Percentiles rank a stretch among this genome's conserved stretches.
These are phyloP conservation scores for Austrofundulus limnaeus DNA, from an alignment of 2,113 vertebrate genomes.

Conservation along the genomic window DNA sequence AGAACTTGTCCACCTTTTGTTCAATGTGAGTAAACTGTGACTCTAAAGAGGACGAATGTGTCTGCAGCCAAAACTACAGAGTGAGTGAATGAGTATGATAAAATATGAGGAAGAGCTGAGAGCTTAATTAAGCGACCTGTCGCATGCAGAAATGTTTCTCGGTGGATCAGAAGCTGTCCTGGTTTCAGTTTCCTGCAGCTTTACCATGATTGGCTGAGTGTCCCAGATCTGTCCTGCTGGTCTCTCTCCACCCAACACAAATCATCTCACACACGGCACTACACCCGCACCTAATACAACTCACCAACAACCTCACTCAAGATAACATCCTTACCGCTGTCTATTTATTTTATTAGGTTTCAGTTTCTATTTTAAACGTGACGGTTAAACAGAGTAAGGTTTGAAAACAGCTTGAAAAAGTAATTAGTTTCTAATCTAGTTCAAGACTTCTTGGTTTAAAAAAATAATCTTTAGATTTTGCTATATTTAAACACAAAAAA, in stretches of 20 bases:
- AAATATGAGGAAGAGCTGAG: conserved; percentile 58
- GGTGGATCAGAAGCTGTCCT: conserved; percentile 62
- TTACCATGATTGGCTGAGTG: conserved; percentile 43
- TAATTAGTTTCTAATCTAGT: neutral
- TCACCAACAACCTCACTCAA: neutral
- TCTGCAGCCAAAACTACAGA: conserved; percentile 9
- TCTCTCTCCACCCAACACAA: conserved; percentile 28
- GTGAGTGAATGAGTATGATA: conserved; percentile 54
- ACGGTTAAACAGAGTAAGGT: neutral
- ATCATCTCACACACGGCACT: conserved; percentile 27
- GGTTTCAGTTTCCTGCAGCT: conserved; percentile 50
- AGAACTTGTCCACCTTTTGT: conserved; percentile 8
- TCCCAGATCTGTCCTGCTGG: conserved; percentile 66
- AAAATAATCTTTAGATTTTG: conserved; percentile 14
- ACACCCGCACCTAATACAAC: neutral
- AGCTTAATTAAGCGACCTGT: conserved; percentile 63
- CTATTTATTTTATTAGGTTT: conserved; percentile 12
- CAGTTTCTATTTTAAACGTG: conserved; percentile 22
- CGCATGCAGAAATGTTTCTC: conserved; percentile 55
- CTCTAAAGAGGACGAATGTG: conserved; percentile 2
- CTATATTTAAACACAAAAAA: conserved; percentile 17
- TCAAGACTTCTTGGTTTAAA: no score
- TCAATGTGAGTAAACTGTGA: conserved; percentile 5
- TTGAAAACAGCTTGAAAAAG: no score
- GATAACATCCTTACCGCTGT: conserved; percentile 6